Conservation (phyloP, 2,888 invertebrate species). For the Hirtodrosophila confusa region DNA sequence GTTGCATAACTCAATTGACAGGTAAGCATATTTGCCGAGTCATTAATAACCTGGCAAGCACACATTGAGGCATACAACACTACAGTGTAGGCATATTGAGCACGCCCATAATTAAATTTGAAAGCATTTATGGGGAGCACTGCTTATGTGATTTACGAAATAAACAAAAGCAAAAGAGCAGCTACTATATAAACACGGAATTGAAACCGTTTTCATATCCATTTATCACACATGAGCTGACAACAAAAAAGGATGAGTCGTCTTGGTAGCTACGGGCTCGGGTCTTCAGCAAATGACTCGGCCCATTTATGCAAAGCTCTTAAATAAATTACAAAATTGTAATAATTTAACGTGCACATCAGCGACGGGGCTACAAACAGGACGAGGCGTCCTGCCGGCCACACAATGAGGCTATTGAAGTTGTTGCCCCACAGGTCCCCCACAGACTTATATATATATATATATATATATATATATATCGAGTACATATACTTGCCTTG, state of each 20-base stretch:
- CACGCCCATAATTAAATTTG: slow-evolving; percentile 63
- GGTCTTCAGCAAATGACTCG: slow-evolving; percentile 55
- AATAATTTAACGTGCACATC: slow-evolving; percentile 70
- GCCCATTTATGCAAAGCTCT: slow-evolving; percentile 76
- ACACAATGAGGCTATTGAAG: slow-evolving; percentile 40
- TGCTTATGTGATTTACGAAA: slow-evolving; percentile 43
- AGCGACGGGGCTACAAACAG: slow-evolving; percentile 32
- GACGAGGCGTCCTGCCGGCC: slow-evolving; percentile 21
- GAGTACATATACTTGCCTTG: neutral
- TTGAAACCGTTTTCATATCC: slow-evolving; percentile 42
- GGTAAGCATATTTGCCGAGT: slow-evolving; percentile 57
- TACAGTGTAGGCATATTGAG: slow-evolving; percentile 23
- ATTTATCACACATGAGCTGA: slow-evolving; percentile 47
- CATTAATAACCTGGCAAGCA: slow-evolving; percentile 52
- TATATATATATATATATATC: neutral
- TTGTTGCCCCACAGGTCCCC: slow-evolving; percentile 17
- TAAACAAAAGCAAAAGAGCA: slow-evolving; percentile 12
- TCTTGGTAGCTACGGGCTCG: slow-evolving; percentile 13
- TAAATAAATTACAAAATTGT: slow-evolving; percentile 81
- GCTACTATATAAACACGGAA: slow-evolving; percentile 20
- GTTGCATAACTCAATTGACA: slow-evolving; percentile 49
- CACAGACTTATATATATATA: neutral
- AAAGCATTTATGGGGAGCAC: slow-evolving; percentile 44
- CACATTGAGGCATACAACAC: slow-evolving; percentile 4
- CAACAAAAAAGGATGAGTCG: slow-evolving; percentile 17